Evolutionary conservation across 2,797 vertebrate genomes (phyloP).

Genomic region (Propithecus perrieri): DNA sequence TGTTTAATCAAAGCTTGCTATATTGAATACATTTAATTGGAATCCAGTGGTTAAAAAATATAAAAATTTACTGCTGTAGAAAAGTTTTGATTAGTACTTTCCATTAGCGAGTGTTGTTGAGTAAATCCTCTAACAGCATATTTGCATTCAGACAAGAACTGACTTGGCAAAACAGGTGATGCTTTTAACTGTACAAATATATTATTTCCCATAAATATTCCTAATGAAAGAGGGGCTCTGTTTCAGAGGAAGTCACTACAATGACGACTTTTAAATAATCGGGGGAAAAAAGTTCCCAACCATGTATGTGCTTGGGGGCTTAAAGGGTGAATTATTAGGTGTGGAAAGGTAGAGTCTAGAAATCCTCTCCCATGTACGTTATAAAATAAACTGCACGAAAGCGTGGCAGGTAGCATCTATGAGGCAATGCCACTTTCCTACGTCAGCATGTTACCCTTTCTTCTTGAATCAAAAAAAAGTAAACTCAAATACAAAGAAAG

Average conservation of each 20-base stretch:
- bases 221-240: conserved; percentile 78
- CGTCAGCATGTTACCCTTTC: neutral
- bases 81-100: conserved; percentile 84
- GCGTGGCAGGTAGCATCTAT: neutral
- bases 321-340: conserved; percentile 85
- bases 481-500: neutral
- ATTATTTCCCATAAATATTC: conserved; percentile 86
- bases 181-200: conserved; percentile 83
- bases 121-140: conserved; percentile 80
- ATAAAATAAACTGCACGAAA: conserved; percentile 75
- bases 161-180: conserved; percentile 83
- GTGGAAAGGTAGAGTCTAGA: conserved; percentile 83
- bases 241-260: conserved; percentile 73
- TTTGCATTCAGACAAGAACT: conserved; percentile 83
- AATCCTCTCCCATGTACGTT: conserved; percentile 75
- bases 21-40: conserved; percentile 87
- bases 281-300: conserved; percentile 47
- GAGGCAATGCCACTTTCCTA: neutral
- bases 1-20: conserved; percentile 86
- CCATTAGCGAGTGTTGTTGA: conserved; percentile 81
- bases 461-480: neutral
- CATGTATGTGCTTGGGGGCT: conserved; percentile 76
- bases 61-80: conserved; percentile 85
- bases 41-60: conserved; percentile 85
- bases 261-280: conserved; percentile 84